Conservation (phyloP, 2,888 invertebrate species). For the Pimpla rufipes region DNA sequence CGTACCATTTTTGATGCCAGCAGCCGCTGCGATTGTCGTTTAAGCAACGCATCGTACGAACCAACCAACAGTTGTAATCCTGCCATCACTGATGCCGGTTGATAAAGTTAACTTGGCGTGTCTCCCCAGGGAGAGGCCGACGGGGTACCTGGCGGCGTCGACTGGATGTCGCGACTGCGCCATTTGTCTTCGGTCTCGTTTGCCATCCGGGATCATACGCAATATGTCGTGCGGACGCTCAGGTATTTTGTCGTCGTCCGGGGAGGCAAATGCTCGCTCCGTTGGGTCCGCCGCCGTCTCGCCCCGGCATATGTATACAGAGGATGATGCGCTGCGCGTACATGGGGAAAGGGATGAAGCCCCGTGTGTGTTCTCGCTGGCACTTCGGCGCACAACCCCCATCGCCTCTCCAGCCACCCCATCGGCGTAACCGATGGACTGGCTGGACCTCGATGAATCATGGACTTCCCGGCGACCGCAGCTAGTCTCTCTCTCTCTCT, state of each 20-base stretch:
- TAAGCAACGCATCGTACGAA: neutral
- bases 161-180: constrained; percentile 24
- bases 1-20: neutral
- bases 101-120: constrained; percentile 9
- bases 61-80: neutral
- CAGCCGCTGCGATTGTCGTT: neutral
- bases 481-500: constrained; percentile 56
- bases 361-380: neutral
- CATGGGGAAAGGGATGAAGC: constrained; percentile 20
- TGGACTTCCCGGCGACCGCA: constrained; percentile 71
- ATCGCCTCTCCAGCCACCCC: constrained; percentile 67
- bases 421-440: constrained; percentile 78
- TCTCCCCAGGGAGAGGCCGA: constrained; percentile 4
- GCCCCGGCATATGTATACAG: constrained; percentile 18
- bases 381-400: constrained; percentile 12
- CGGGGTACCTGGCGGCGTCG: constrained; percentile 16
- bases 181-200: constrained; percentile 72
- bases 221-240: constrained; percentile 74
- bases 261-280: constrained; percentile 20
- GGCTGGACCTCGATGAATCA: constrained; percentile 77
- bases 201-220: constrained; percentile 72
- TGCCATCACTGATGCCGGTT: neutral
- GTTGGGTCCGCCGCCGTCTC: constrained; percentile 6
- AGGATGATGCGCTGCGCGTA: neutral
- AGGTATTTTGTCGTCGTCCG: constrained; percentile 66